phyloP scores from a whole-genome alignment of 2,888 invertebrate genomes.

The Muschampia plurimacula region DNA sequence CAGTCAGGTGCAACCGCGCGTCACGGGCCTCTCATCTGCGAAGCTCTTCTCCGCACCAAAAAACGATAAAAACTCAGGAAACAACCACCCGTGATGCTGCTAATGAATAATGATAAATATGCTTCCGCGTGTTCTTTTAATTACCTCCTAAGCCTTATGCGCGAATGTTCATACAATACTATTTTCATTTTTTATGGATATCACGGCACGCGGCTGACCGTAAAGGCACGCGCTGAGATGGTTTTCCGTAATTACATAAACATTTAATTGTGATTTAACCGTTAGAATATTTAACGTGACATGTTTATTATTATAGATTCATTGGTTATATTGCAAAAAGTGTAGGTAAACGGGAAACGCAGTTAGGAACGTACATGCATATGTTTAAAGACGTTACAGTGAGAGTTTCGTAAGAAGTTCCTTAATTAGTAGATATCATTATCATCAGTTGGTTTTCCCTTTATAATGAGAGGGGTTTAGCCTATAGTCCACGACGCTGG shows the following conservation, averaged over 20 bases:
- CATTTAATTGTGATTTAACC: conserved; percentile 42
- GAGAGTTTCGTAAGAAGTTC: too few relatives aligned
- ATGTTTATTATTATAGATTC: not conserved
- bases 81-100: conserved; percentile 62
- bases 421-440: too few relatives aligned
- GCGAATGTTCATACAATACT: conserved; percentile 42
- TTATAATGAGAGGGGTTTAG: too few relatives aligned
- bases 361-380: not conserved
- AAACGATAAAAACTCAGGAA: conserved; percentile 67
- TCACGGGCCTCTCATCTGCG: conserved; percentile 62
- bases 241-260: conserved; percentile 52
- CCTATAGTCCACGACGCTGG: too few relatives aligned
- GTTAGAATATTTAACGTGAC: conserved; percentile 28
- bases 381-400: too few relatives aligned
- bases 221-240: conserved; percentile 58
- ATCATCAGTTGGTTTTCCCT: too few relatives aligned
- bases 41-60: conserved; percentile 55
- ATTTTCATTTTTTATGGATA: conserved; percentile 43
- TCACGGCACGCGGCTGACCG: conserved; percentile 53
- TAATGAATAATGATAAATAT: conserved; percentile 73
- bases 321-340: not conserved
- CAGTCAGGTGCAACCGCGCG: conserved; percentile 60
- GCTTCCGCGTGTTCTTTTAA: conserved; percentile 75
- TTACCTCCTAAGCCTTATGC: conserved; percentile 54
- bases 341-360: not conserved